Percentiles rank a stretch among this genome's conserved stretches.
These are phyloP conservation scores for Mechanitis messenoides DNA, from an alignment of 2,888 invertebrate genomes.

Conservation along the genomic window DNA sequence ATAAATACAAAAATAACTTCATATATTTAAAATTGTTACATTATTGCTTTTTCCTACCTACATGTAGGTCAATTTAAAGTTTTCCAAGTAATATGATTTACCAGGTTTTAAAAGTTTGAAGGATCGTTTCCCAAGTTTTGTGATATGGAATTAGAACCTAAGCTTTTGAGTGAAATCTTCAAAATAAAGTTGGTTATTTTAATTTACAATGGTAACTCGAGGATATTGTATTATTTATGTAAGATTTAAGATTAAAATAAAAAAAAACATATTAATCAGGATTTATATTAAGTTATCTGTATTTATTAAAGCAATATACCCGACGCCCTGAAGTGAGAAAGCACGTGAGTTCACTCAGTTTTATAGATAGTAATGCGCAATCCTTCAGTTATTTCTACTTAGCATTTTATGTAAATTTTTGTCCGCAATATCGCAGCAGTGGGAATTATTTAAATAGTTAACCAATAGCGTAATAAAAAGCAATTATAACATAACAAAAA, in stretches of 20 bases:
- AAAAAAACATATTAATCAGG: not conserved
- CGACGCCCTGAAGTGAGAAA: not conserved
- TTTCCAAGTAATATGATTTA: not conserved
- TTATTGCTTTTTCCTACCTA: not conserved
- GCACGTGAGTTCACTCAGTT: not conserved
- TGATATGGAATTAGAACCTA: not conserved
- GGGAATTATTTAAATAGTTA: constrained; percentile 27
- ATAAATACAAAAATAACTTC: not conserved
- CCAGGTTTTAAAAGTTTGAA: not conserved
- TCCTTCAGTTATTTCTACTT: constrained; percentile 38
- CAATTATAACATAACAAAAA: constrained; percentile 26
- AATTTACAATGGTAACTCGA: too few species aligned
- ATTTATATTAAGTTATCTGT: not conserved
- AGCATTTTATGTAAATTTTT: constrained; percentile 56
- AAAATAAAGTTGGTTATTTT: too few species aligned
- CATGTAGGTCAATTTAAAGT: constrained; percentile 1
- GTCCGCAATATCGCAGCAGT: constrained; percentile 29
- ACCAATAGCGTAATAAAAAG: constrained; percentile 25
- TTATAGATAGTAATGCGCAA: constrained; percentile 26
- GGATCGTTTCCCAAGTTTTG: not conserved
- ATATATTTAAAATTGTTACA: not conserved
- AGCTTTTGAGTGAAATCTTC: too few species aligned
- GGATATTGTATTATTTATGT: too few species aligned
- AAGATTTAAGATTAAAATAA: not conserved
- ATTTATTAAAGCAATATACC: not conserved